Base-by-base conservation (phyloP, 2,113 vertebrate genomes). In the Erpornis zantholeuca region DNA sequence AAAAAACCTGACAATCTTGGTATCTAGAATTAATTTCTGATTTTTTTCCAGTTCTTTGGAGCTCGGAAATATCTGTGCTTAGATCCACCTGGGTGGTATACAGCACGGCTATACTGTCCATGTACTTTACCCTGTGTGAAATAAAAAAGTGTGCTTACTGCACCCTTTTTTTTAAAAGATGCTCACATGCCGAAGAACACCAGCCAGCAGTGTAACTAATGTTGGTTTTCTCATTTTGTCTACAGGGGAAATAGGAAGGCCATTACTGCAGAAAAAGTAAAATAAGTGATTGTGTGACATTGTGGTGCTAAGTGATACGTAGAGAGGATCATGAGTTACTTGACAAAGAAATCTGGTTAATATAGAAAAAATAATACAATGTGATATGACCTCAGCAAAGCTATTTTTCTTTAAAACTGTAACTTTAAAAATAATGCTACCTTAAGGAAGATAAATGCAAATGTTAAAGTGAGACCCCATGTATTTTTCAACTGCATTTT, bases 61-160 rank as follows among this genome's bases (percentile, higher is more conserved):
- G 27, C 38, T 63, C 50, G 7, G 35, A 78, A 52, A 54, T 38
- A 15, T 25, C 66, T 54, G 19, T 72, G 31, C 29, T 79, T 80
- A 40, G 20, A 10, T 52, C 22, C 59, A 1, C 35, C 22, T 50
- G 36, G 12, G 5, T 50, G 35, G 13, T 69, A 3, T 35, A 19
- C 4, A 11, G 21, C 9, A 9, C 12, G 50, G 45, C 38, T 84
- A 9, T 40, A 9, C 28, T 82, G 54, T 28, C n/a, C 0, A 0
- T 35, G 11, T 82, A 27, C 56, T 54, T 90, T 66, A 50, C 47
- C 17, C 33, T 19, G 3, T 7, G 49, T 31, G 44, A 49, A 72
- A 59, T n/a, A 16, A 79, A 66, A 66, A 64, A 35, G 11, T 31
- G 19, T 63, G 15, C 77, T 72, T 47, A 61, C 42, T 13, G 6